phyloP scores from a whole-genome alignment of 2,888 invertebrate genomes.

The Apoderus coryli region DNA sequence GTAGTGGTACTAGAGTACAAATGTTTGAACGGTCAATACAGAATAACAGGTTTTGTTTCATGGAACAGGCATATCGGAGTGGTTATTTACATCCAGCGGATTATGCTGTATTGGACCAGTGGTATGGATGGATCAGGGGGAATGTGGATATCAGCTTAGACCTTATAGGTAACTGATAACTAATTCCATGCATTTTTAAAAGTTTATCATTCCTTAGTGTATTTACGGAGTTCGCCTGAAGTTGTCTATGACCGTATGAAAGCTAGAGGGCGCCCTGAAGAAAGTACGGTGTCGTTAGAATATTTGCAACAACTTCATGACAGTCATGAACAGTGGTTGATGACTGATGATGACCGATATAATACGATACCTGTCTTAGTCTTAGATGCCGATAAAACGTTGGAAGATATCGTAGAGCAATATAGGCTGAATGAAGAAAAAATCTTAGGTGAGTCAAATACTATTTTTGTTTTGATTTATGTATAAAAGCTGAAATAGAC shows the following conservation, averaged over 20 bases:
- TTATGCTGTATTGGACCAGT: conserved; percentile 68
- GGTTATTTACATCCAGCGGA: conserved; percentile 60
- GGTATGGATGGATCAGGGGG: conserved; percentile 68
- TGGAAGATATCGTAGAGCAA: conserved; percentile 48
- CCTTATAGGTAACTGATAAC: conserved; percentile 54
- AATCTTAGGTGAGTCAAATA: conserved; percentile 29
- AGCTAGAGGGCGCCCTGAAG: conserved; percentile 65
- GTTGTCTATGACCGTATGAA: conserved; percentile 57
- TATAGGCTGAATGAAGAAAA: conserved; percentile 46
- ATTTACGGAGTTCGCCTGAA: conserved; percentile 50
- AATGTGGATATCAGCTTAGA: conserved; percentile 65
- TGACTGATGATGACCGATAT: conserved; percentile 29
- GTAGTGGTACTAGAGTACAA: conserved; percentile 55
- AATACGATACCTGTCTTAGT: conserved; percentile 40
- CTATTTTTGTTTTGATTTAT: conserved; percentile 2
- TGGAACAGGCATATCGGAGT: conserved; percentile 60
- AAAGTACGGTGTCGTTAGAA: conserved; percentile 62
- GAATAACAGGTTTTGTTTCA: conserved; percentile 62
- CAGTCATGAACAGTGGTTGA: conserved; percentile 58
- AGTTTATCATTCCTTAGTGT: conserved; percentile 36
- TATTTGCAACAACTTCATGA: conserved; percentile 68
- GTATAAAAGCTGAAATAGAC: too few relatives aligned
- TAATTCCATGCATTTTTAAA: conserved; percentile 2
- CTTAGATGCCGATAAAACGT: conserved; percentile 50
- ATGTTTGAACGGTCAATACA: conserved; percentile 81